Evolutionary conservation across 2,113 vertebrate genomes (phyloP).

Genomic region (Noturus placidus): DNA sequence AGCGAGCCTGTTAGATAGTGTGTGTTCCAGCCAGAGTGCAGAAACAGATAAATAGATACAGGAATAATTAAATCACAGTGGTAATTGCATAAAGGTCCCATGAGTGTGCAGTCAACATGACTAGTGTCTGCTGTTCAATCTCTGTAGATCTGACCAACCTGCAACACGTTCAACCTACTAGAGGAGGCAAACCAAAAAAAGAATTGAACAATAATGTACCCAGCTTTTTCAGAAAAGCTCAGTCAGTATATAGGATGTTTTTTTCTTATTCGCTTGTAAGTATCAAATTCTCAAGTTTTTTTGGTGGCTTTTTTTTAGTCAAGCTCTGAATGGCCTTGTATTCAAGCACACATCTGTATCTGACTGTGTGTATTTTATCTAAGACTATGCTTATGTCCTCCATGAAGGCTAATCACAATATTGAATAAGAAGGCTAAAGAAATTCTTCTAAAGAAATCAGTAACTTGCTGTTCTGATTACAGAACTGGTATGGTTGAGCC

Average conservation of each 20-base stretch:
- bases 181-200: neutral
- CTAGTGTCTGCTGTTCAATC: constrained; percentile 46
- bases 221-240: neutral
- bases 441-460: neutral
- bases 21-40: constrained; percentile 48
- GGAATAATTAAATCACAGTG: constrained; percentile 58
- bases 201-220: neutral
- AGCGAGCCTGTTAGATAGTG: constrained; percentile 50
- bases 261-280: neutral
- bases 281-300: neutral
- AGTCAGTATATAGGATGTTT: neutral
- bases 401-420: neutral
- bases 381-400: neutral
- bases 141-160: constrained; percentile 31
- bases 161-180: neutral
- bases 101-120: constrained; percentile 33
- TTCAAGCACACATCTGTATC: neutral
- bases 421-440: neutral
- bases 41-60: constrained; percentile 59
- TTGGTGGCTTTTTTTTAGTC: neutral
- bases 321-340: neutral
- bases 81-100: constrained; percentile 51
- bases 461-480: neutral
- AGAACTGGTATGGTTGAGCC: neutral
- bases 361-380: neutral